Evolutionary conservation across 1,140 invertebrate genomes (phyloP).

Genomic region (Pollicipes pollicipes): DNA sequence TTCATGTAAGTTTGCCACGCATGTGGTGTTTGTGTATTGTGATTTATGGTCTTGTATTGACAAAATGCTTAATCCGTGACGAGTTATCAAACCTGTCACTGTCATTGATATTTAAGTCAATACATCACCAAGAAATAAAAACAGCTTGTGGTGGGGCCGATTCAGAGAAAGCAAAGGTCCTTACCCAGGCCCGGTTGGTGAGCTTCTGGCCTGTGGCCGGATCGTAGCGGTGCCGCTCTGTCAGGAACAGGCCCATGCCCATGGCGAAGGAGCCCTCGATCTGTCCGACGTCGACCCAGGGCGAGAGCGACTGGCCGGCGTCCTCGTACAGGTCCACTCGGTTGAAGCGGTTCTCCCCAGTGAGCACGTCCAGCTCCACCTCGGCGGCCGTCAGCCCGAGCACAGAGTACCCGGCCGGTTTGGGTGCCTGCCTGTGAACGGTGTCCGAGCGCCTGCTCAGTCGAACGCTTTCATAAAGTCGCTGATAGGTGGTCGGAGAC

Average conservation of each 20-base stretch:
- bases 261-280: conserved; percentile 31
- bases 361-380: conserved; percentile 56
- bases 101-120: no score
- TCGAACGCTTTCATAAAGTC: no score
- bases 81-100: no score
- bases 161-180: no score
- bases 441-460: neutral
- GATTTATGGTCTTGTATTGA: no score
- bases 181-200: conserved; percentile 25
- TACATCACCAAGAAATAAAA: no score
- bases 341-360: conserved; percentile 33
- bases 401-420: conserved; percentile 32
- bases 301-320: conserved; percentile 23
- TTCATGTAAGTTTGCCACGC: no score
- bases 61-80: no score
- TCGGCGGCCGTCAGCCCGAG: conserved; percentile 43
- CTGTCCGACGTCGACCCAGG: conserved; percentile 28
- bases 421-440: neutral
- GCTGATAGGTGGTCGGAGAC: no score
- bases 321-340: conserved; percentile 30
- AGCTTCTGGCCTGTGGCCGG: conserved; percentile 22
- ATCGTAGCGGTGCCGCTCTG: conserved; percentile 27
- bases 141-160: no score
- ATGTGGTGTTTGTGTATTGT: no score
- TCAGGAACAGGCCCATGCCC: conserved; percentile 27